A percentile compares a stretch with the other conserved stretches of the same genome.
These are phyloP conservation scores for Eclectus roratus DNA, from an alignment of 2,113 vertebrate species.

Conservation along the genomic window DNA sequence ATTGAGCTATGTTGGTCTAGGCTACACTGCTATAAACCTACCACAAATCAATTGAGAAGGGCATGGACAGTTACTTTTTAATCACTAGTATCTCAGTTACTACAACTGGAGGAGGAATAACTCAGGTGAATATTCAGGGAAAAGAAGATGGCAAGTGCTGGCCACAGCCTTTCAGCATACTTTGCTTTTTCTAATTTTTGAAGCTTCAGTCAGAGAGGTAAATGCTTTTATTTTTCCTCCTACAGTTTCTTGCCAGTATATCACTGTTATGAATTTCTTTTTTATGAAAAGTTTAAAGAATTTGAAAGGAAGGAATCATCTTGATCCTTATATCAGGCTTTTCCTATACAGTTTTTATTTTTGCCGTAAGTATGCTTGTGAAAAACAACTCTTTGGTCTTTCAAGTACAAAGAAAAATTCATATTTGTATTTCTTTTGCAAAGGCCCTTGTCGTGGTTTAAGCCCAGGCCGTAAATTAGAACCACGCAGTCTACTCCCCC, in stretches of 20 bases:
- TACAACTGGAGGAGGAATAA: not conserved
- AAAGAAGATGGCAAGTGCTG: not conserved
- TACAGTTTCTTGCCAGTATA: not conserved
- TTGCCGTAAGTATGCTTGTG: not conserved
- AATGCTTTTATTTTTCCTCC: not conserved
- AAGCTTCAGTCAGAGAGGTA: not conserved
- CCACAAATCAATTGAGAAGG: not conserved
- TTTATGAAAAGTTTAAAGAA: not conserved
- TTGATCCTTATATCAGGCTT: not conserved
- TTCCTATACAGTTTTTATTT: not conserved
- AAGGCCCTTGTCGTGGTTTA: too few relatives aligned
- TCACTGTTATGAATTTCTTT: not conserved
- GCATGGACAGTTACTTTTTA: not conserved
- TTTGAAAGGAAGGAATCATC: not conserved
- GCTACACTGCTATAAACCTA: not conserved
- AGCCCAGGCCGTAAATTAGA: too few relatives aligned
- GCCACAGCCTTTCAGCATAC: not conserved
- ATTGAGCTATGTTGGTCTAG: not conserved
- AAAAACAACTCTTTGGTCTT: constrained; percentile 1
- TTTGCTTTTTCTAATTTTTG: not conserved
- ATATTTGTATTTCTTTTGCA: not conserved
- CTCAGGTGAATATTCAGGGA: not conserved
- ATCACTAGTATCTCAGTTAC: not conserved
- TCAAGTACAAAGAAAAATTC: not conserved
- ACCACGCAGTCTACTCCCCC: too few relatives aligned